Evolutionary conservation across 1,140 invertebrate species (phyloP), one percentile per base, ranked within the genome.

Genomic region (Ganaspis sp.): DNA sequence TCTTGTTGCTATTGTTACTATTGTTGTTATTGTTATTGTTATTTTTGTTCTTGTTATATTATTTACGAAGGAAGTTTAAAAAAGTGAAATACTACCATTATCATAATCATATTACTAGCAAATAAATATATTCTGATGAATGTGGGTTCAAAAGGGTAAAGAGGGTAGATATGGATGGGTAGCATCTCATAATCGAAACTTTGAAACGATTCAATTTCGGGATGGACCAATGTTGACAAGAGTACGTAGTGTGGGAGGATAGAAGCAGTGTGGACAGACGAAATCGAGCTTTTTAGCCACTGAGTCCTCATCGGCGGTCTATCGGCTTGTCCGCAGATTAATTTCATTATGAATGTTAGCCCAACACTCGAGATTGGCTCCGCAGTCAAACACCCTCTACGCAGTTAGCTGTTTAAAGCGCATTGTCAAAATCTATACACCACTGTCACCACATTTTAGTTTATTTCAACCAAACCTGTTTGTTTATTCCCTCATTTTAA

Each of bases 311-410:
- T 45, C 45, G 70, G 42, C 78, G 76, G 79, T 80, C 80, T 75
- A 80, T 81, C 76, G 78, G 69, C 75, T 76, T 76, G 70, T 77
- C 12, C 76, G 64, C 58, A 91, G 89, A 91, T 91, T 91, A 91
- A 91, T 91, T 91, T 89, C 88, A 89, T 91, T 90, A 91, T 89
- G 84, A 87, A 90, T 91, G 90, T 91, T 91, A 87, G 88, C 86
- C 84, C 86, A 91, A 91, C 90, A 91, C 90, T 91, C 87, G 89
- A 91, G 86, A 89, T 87, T 83, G 86, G 84, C 79, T 85, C 87
- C 74, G 83, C 84, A 82, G 87, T 86, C 88, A 90, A 91, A 90
- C 89, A 90, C 86, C 85, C 89, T 90, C 80, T 81, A 86, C 79
- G 81, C 78, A 82, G 85, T 86, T 88, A 87, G 86, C 86, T 86